Conservation (phyloP, 2,113 vertebrate species). For the Sturnus vulgaris region DNA sequence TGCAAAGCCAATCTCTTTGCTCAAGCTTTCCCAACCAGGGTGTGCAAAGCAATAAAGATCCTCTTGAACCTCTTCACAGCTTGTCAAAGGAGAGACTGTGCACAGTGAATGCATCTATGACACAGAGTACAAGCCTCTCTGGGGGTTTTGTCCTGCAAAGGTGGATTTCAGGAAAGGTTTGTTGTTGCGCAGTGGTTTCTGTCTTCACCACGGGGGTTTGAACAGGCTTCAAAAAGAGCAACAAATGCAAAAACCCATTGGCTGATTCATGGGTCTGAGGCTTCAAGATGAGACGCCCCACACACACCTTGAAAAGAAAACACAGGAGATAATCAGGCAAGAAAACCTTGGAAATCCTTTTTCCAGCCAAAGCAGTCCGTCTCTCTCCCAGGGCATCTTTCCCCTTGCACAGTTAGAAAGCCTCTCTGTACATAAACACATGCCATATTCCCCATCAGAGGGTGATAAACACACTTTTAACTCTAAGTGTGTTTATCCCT, state of each 20-base stretch:
- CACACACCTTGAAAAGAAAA: background rate
- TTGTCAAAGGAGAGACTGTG: background rate
- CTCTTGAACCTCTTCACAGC: background rate
- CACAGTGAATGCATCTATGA: background rate
- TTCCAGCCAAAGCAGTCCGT: background rate
- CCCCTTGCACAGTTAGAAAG: background rate
- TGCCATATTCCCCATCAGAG: background rate
- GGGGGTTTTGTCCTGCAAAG: background rate
- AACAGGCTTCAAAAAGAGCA: background rate
- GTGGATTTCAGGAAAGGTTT: background rate
- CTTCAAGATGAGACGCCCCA: fast-evolving
- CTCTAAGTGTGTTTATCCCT: slow-evolving; percentile 19
- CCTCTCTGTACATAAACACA: background rate
- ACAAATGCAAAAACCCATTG: background rate
- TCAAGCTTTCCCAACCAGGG: background rate
- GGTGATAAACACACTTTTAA: slow-evolving; percentile 6
- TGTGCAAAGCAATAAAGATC: background rate
- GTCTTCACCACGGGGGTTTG: fast-evolving
- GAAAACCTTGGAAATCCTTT: background rate
- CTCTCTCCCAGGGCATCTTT: background rate
- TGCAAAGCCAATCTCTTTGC: background rate
- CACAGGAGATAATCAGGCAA: background rate
- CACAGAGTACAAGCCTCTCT: background rate
- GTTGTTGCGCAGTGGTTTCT: background rate
- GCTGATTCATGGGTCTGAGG: fast-evolving